Evolutionary conservation across 2,797 vertebrate species (phyloP).

Genomic region (Gambelia wislizenii): DNA sequence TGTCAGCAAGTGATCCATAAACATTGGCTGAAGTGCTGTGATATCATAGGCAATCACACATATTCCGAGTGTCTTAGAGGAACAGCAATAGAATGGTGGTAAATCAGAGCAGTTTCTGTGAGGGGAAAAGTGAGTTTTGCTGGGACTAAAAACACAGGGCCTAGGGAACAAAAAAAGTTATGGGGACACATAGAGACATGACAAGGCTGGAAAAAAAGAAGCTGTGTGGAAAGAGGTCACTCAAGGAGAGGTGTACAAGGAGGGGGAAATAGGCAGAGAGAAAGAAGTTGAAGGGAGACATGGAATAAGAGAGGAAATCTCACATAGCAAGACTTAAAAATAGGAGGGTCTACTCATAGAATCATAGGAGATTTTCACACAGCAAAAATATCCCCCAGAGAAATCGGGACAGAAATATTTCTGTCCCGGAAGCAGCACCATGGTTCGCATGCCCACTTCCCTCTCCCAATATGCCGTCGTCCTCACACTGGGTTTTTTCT

Average conservation of each 20-base stretch:
- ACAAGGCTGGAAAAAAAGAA: neutral
- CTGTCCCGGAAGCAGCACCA: no score
- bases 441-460: no score
- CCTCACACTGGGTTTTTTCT: no score
- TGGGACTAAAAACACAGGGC: neutral
- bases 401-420: no score
- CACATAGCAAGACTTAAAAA: neutral
- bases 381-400: no score
- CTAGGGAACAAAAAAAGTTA: neutral
- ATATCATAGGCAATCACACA: no score
- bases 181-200: neutral
- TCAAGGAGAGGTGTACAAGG: neutral
- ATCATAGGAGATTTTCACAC: no score
- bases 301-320: neutral
- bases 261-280: no score
- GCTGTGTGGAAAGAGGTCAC: neutral
- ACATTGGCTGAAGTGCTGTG: neutral
- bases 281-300: neutral
- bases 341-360: neutral
- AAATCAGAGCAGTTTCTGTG: neutral
- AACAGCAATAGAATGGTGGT: neutral
- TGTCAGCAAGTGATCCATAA: neutral
- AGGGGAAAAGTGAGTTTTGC: neutral
- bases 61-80: neutral
- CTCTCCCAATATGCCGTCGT: no score